phyloP scores from a whole-genome alignment of 1,140 invertebrate species.

The Odontomachus brunneus region DNA sequence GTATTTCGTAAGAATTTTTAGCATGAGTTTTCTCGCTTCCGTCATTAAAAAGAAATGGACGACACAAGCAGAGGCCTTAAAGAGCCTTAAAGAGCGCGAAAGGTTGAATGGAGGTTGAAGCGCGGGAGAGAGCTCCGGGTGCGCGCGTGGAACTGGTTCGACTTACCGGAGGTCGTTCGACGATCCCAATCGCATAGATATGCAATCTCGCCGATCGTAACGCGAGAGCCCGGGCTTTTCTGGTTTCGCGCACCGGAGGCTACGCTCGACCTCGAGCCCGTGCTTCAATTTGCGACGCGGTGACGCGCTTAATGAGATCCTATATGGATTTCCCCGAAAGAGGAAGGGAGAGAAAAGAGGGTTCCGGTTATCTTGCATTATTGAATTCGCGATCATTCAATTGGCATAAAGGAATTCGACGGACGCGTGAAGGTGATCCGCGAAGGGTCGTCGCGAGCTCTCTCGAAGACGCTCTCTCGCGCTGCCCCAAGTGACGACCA shows the following conservation, averaged over 20 bases:
- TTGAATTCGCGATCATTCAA: background rate
- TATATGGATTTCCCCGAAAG: background rate
- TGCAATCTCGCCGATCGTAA: constrained; percentile 13
- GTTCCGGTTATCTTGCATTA: constrained; percentile 21
- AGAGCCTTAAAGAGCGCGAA: background rate
- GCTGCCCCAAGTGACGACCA: too few species aligned
- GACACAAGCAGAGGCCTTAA: too few species aligned
- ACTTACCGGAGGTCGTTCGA: constrained; percentile 66
- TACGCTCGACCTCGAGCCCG: constrained; percentile 8
- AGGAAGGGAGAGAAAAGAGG: too few species aligned
- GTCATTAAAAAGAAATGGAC: too few species aligned
- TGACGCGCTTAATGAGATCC: constrained; percentile 36
- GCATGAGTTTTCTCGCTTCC: too few species aligned
- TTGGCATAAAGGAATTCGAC: background rate
- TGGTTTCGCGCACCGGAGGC: constrained; percentile 8
- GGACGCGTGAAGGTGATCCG: too few species aligned
- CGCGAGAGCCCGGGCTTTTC: background rate
- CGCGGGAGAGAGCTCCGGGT: background rate
- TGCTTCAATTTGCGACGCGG: constrained; percentile 17
- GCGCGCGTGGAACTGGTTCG: constrained; percentile 25
- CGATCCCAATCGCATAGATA: constrained; percentile 47
- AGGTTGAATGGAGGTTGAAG: constrained; percentile 27
- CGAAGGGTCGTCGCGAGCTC: too few species aligned
- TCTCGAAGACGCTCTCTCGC: too few species aligned
- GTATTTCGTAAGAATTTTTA: too few species aligned